These are phyloP conservation scores for Ceratina calcarata DNA, from an alignment of 1,140 invertebrate species.

Conservation along the genomic window DNA sequence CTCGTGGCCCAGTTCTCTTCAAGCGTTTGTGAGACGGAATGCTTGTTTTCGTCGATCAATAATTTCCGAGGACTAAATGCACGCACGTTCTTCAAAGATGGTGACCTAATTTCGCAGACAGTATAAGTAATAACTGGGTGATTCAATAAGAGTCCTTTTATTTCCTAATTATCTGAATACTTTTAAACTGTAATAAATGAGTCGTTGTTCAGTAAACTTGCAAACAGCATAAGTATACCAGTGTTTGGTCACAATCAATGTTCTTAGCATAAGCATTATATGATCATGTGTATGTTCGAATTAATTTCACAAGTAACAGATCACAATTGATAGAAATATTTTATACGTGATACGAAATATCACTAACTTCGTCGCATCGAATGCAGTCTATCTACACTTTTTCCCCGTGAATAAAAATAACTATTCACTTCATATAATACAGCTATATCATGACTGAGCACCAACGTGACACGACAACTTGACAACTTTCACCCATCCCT, in stretches of 20 bases:
- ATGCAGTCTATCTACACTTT: too few species aligned
- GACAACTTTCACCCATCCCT: background rate
- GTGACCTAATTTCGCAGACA: constrained; percentile 30
- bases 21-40: constrained; percentile 11
- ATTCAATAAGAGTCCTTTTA: too few species aligned
- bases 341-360: background rate
- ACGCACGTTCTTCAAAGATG: background rate
- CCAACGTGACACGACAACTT: constrained; percentile 1
- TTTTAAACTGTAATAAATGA: background rate
- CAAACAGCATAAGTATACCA: background rate
- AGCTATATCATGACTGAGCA: background rate
- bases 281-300: too few species aligned
- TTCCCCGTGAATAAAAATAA: too few species aligned
- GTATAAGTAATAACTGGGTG: background rate
- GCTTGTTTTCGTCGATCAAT: constrained; percentile 39
- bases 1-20: background rate
- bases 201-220: background rate
- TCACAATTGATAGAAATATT: background rate
- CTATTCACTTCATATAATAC: background rate
- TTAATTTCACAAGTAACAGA: too few species aligned
- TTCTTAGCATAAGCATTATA: background rate
- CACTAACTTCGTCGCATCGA: too few species aligned
- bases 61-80: constrained; percentile 24
- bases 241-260: background rate
- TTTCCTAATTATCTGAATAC: background rate